Percentiles rank a stretch among this genome's conserved stretches.
Evolutionary conservation across 2,888 invertebrate genomes (phyloP).

Genomic region (Lasioglossum figueresi): DNA sequence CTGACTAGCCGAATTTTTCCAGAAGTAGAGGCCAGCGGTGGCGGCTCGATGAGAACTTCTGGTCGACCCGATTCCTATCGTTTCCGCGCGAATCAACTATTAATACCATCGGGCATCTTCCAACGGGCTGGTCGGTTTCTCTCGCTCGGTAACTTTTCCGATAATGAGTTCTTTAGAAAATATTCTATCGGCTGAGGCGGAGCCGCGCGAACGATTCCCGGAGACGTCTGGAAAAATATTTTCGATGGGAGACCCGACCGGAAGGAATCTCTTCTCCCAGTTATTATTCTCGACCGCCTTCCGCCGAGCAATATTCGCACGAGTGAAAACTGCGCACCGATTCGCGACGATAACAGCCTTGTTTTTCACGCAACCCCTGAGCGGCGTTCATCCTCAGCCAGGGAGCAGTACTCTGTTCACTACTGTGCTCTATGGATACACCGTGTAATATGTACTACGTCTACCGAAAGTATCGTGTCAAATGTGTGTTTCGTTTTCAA

Average conservation of each 20-base stretch:
- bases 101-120: conserved; percentile 68
- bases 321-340: conserved; percentile 3
- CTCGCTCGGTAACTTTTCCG: conserved; percentile 72
- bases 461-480: too few relatives aligned
- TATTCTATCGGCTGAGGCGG: conserved; percentile 72
- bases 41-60: conserved; percentile 69
- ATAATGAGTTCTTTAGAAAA: conserved; percentile 81
- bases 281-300: background rate
- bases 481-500: too few relatives aligned
- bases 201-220: conserved; percentile 73
- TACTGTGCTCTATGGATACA: background rate
- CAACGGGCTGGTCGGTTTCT: conserved; percentile 53
- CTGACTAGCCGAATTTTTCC: background rate
- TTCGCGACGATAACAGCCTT: conserved; percentile 4
- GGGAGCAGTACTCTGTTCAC: background rate
- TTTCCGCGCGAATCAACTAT: conserved; percentile 77
- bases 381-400: background rate
- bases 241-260: conserved; percentile 57
- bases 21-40: background rate
- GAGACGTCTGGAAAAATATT: conserved; percentile 76
- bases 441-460: background rate
- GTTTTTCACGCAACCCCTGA: background rate
- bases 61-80: conserved; percentile 73
- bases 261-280: background rate
- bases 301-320: background rate